Conservation (phyloP, 2,888 invertebrate genomes). For the Sesamia inferens region DNA sequence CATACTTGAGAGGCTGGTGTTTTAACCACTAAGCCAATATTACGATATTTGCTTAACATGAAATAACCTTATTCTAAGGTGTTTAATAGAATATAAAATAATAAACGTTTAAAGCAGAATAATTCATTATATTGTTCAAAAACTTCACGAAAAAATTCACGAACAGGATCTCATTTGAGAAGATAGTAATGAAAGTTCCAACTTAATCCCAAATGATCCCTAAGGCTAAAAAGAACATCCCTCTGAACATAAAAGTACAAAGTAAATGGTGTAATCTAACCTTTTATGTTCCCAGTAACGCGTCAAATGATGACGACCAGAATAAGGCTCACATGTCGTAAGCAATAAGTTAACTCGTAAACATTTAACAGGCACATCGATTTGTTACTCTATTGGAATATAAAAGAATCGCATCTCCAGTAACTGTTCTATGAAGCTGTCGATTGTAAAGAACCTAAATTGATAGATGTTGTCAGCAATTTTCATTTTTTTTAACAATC, state of each 20-base stretch:
- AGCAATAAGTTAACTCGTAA: conserved; percentile 69
- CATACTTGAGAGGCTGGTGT: too few relatives aligned
- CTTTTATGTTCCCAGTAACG: conserved; percentile 31
- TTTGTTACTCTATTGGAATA: conserved; percentile 59
- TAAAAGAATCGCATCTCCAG: conserved; percentile 6
- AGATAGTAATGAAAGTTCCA: neutral
- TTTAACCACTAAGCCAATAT: too few relatives aligned
- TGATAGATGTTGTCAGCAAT: too few relatives aligned
- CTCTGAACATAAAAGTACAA: conserved; percentile 1
- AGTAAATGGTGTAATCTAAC: conserved; percentile 25
- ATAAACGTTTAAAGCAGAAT: too few relatives aligned
- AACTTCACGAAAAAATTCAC: too few relatives aligned
- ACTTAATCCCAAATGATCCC: neutral
- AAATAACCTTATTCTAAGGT: too few relatives aligned
- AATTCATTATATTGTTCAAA: too few relatives aligned
- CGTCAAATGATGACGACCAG: conserved; percentile 52
- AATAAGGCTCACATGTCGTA: conserved; percentile 53
- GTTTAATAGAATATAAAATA: too few relatives aligned
- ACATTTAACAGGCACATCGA: conserved; percentile 76
- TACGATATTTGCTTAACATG: too few relatives aligned
- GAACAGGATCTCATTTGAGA: neutral
- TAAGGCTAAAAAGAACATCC: neutral
- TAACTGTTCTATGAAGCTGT: conserved; percentile 6
- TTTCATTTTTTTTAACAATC: too few relatives aligned
- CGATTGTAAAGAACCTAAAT: neutral